These are phyloP conservation scores for Drosophila hamatofila DNA, from an alignment of 2,888 invertebrate genomes.

Conservation along the genomic window DNA sequence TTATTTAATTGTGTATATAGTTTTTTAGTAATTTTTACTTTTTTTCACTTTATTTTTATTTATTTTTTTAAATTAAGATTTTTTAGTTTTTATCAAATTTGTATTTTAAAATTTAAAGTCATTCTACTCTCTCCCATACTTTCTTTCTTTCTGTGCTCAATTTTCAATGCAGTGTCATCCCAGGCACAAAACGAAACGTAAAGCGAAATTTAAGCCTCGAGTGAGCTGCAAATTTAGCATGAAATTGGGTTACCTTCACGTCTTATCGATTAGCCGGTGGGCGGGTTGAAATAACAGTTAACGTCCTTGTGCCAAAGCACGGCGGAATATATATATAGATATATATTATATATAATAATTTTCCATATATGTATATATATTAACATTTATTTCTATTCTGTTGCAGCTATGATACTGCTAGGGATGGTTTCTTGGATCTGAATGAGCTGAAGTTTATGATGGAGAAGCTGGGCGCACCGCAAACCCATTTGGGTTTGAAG, in stretches of 20 bases:
- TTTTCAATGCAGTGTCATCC: constrained; percentile 38
- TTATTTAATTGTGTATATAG: no score
- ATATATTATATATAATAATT: constrained; percentile 6
- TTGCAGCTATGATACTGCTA: constrained; percentile 95
- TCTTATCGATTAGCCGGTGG: constrained; percentile 62
- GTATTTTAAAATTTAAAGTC: not conserved
- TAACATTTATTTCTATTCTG: not conserved
- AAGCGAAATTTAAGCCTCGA: constrained; percentile 20
- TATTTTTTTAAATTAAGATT: not conserved
- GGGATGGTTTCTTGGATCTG: constrained; percentile 95
- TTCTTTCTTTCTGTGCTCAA: constrained; percentile 12
- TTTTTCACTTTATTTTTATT: not conserved
- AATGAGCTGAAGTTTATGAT: constrained; percentile 97
- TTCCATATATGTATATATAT: not conserved
- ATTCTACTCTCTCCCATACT: constrained; percentile 10
- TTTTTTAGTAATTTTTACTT: not conserved
- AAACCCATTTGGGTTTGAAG: constrained; percentile 97
- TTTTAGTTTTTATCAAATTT: not conserved
- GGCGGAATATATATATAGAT: not conserved
- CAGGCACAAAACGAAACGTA: constrained; percentile 9
- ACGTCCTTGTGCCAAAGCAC: not conserved
- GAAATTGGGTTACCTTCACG: constrained; percentile 57
- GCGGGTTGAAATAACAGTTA: constrained; percentile 43
- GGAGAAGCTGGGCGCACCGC: constrained; percentile 97
- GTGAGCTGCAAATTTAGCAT: constrained; percentile 45